These are phyloP conservation scores for Mus spicilegus DNA, from an alignment of 2,113 vertebrate species.

Conservation along the genomic window DNA sequence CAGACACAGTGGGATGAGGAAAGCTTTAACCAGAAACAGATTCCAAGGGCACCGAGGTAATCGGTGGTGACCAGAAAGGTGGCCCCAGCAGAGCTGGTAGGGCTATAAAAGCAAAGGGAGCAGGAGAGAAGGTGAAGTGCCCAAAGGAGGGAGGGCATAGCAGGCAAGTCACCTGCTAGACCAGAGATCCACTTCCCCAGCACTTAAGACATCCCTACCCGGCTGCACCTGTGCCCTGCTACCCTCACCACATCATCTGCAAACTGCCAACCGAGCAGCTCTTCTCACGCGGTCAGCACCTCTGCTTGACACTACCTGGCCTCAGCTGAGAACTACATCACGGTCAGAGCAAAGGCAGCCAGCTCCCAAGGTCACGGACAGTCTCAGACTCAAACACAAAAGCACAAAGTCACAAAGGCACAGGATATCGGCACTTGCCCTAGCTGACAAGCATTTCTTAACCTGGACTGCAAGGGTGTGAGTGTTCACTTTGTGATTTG, in stretches of 20 bases:
- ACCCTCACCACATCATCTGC: background rate
- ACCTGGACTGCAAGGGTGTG: background rate
- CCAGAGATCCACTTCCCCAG: background rate
- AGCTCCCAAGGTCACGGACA: conserved; percentile 62
- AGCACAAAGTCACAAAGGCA: background rate
- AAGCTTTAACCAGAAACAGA: background rate
- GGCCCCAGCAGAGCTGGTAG: too few relatives aligned
- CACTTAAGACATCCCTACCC: background rate
- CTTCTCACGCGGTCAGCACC: background rate
- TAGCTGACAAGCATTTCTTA: background rate
- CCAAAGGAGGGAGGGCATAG: background rate
- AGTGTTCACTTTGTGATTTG: background rate
- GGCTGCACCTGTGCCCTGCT: fast-evolving
- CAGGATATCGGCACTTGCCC: background rate
- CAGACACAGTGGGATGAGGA: background rate
- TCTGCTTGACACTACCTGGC: background rate
- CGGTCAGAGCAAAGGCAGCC: conserved; percentile 53
- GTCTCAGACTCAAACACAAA: conserved; percentile 34
- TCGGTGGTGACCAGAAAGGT: background rate
- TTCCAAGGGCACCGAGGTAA: background rate
- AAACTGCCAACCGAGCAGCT: conserved; percentile 14
- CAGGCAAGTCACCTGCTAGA: background rate
- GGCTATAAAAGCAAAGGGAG: background rate
- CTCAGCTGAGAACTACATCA: conserved; percentile 15
- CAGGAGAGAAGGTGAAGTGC: background rate